Base-by-base conservation (phyloP, 30 jellyfish, hydroid and myxozoan genomes). In the Hydractinia symbiolongicarpus region DNA sequence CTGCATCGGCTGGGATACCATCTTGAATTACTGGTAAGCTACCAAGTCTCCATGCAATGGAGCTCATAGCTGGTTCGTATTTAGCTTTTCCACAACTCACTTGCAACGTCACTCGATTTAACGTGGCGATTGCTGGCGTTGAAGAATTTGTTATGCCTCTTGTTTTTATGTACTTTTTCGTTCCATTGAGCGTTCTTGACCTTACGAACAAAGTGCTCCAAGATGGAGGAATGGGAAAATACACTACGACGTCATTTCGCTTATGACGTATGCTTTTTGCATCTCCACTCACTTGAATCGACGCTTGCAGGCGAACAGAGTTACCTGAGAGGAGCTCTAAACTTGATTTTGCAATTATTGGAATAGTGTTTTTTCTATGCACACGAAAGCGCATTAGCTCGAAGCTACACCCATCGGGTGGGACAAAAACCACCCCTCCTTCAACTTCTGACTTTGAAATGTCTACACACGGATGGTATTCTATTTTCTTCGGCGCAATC, bases 391-490 rank as follows among this genome's bases (percentile, higher is more conserved):
- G 95, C 74, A 90, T 54, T 5, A 90, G 79, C 76, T 90, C 97
- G 78, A 90, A 86, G 74, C 95, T 82, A 76, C 97, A 90, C 8
- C 95, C 96, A 86, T 90, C 97, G 14, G 97, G 97, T 51, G 97
- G 97, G 50, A 57, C 67, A 69, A 90, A 86, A 50, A 72, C 88
- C 54, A 90, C 56, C 5, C 97, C 95, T 14, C 97, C 96, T 54
- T 86, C 86, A n/a, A 40, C 60, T 19, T 78, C 52, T 0, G 88
- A 21, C 21, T 81, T 74, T 15, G 57, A 66, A 11, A 76, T 82
- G 55, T 86, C 86, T 8, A 90, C 94, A 64, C 96, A 90, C 6
- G 97, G 97, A 57, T 90, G 96, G 76, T 76, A 90, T 67, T 90
- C 97, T 5, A 55, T 50, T 4, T 76, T 76, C 66, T 67, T 81